phyloP scores from a whole-genome alignment of 2,888 invertebrate species.

The Phengaris alcon region DNA sequence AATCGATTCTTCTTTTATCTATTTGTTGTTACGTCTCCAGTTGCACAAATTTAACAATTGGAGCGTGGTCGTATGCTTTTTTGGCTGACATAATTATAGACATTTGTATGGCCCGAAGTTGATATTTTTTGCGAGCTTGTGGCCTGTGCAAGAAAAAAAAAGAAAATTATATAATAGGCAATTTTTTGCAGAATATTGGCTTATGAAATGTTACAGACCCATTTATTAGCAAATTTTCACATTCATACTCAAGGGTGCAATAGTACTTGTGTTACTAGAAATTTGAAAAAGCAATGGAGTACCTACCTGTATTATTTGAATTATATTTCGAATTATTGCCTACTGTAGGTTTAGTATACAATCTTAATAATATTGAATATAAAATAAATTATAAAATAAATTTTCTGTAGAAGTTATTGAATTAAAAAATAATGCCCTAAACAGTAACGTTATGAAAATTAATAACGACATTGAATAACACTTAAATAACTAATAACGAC shows the following conservation, averaged over 20 bases:
- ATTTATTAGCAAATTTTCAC: not conserved
- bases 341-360: too few species aligned
- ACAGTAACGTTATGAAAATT: not conserved
- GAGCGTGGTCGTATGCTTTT: conserved; percentile 37
- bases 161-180: not conserved
- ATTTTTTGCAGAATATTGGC: not conserved
- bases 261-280: too few species aligned
- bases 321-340: too few species aligned
- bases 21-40: conserved; percentile 37
- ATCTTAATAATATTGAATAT: too few species aligned
- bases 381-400: too few species aligned
- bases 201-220: not conserved
- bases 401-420: too few species aligned
- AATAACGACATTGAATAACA: not conserved
- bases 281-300: too few species aligned
- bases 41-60: conserved; percentile 37
- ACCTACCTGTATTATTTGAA: too few species aligned
- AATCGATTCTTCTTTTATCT: conserved; percentile 23
- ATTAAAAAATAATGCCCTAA: too few species aligned
- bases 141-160: conserved; percentile 4
- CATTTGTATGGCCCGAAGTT: conserved; percentile 12
- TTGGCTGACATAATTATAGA: conserved; percentile 33
- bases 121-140: not conserved
- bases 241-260: too few species aligned
- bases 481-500: conserved; percentile 7